Conservation (phyloP, 2,888 invertebrate species). For the Gymnoscelis rufifasciata region DNA sequence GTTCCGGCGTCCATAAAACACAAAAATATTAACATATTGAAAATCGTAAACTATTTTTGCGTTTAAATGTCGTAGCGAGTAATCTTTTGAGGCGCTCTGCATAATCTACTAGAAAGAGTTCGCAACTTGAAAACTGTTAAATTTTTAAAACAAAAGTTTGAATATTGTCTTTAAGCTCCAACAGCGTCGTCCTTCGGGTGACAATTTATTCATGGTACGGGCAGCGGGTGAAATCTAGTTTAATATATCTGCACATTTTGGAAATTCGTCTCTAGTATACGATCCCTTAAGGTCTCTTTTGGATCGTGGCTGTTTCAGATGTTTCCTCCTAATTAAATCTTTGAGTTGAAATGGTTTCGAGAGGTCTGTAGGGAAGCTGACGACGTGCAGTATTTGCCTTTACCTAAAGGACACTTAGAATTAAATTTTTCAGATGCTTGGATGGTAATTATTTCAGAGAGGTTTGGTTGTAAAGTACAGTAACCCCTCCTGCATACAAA, state of each 20-base stretch:
- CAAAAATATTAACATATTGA: too few relatives aligned
- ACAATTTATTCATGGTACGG: constrained; percentile 17
- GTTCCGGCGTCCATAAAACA: too few relatives aligned
- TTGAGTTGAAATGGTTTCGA: constrained; percentile 14
- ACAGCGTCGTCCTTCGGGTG: constrained; percentile 25
- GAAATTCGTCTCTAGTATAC: constrained; percentile 4
- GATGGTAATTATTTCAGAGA: too few relatives aligned
- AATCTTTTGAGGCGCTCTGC: constrained; percentile 18
- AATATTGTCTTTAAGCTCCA: constrained; percentile 12
- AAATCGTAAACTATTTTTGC: too few relatives aligned
- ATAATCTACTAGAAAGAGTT: constrained; percentile 39
- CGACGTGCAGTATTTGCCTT: not conserved
- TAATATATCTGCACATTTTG: not conserved
- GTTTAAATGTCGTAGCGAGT: not conserved
- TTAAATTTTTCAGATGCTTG: too few relatives aligned
- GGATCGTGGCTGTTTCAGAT: constrained; percentile 3
- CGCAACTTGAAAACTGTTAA: constrained; percentile 41
- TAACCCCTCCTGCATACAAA: too few relatives aligned
- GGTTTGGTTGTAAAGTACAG: too few relatives aligned
- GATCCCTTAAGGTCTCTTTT: constrained; percentile 7
- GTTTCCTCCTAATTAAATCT: constrained; percentile 18
- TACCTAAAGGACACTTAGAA: not conserved
- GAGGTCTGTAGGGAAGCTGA: constrained; percentile 11
- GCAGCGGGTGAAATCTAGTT: constrained; percentile 10
- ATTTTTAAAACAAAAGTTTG: constrained; percentile 20